These are phyloP conservation scores for Xiphophorus maculatus DNA, from an alignment of 2,113 vertebrate genomes.

Conservation along the genomic window DNA sequence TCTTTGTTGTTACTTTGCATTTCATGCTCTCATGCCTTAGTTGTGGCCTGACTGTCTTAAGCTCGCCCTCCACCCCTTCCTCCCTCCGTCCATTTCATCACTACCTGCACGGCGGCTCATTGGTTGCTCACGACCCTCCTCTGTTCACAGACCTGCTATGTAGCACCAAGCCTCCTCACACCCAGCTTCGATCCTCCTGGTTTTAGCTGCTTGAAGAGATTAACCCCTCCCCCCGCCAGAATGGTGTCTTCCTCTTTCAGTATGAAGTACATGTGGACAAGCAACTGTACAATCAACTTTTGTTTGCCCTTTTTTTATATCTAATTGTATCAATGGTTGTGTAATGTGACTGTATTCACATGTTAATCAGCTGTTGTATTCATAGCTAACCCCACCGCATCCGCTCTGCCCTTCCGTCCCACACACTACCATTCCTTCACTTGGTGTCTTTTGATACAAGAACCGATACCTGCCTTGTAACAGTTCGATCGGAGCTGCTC, in stretches of 20 bases:
- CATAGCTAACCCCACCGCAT: constrained; percentile 41
- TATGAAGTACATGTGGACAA: constrained; percentile 72
- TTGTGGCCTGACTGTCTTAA: constrained; percentile 44
- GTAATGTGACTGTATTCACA: constrained; percentile 60
- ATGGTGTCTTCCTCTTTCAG: constrained; percentile 75
- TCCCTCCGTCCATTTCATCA: constrained; percentile 20
- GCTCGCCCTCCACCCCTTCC: neutral
- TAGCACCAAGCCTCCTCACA: constrained; percentile 35
- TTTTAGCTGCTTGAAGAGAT: constrained; percentile 67
- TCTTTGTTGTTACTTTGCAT: constrained; percentile 50
- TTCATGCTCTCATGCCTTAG: constrained; percentile 61
- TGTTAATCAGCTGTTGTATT: constrained; percentile 58
- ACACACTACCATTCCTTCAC: constrained; percentile 26
- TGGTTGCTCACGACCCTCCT: constrained; percentile 15
- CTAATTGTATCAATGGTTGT: constrained; percentile 64
- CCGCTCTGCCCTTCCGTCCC: neutral
- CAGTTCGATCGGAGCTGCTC: constrained; percentile 54
- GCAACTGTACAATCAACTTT: constrained; percentile 75
- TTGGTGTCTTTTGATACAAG: constrained; percentile 61
- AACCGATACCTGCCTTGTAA: constrained; percentile 74
- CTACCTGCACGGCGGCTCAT: constrained; percentile 2
- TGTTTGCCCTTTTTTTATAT: constrained; percentile 66
- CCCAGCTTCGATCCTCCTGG: neutral
- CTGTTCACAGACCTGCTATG: constrained; percentile 18
- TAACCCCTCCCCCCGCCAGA: constrained; percentile 51